Conservation (phyloP, 2,113 vertebrate species). For the Potamarius usumacintae region DNA sequence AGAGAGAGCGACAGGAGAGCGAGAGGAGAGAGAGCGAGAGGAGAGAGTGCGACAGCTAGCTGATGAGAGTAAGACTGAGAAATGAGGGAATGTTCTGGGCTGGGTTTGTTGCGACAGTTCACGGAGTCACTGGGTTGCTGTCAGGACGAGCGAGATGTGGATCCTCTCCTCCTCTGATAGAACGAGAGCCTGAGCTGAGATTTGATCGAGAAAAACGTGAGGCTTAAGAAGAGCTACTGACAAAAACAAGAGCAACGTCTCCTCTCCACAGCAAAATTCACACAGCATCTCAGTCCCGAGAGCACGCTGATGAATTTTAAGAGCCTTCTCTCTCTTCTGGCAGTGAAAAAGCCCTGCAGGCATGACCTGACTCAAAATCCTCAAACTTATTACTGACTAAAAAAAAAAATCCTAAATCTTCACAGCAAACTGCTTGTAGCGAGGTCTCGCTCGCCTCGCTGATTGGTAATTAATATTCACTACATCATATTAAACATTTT, state of each 20-base stretch:
- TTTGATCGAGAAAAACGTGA: background rate
- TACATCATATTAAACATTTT: background rate
- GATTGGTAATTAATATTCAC: background rate
- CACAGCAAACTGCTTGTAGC: background rate
- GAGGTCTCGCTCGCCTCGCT: background rate
- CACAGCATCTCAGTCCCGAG: background rate
- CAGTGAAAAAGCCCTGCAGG: background rate
- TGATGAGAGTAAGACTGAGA: background rate
- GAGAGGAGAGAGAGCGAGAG: background rate
- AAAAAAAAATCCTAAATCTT: background rate
- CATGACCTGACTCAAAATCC: constrained; percentile 21
- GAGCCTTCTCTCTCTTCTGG: constrained; percentile 1
- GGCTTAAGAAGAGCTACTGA: background rate
- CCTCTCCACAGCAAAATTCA: background rate
- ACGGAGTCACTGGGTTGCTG: constrained; percentile 9
- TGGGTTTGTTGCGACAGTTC: background rate
- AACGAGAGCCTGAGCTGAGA: background rate
- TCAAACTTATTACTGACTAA: constrained; percentile 2
- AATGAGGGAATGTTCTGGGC: background rate
- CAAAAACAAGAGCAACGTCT: constrained; percentile 14
- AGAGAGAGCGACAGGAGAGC: too few relatives aligned
- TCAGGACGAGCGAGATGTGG: background rate
- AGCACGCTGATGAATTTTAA: background rate
- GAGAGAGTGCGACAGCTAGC: background rate
- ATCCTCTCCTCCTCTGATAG: background rate